Evolutionary conservation across 1,140 invertebrate genomes (phyloP), one percentile per base, ranked within the genome.

Genomic region (Dendroctonus valens): DNA sequence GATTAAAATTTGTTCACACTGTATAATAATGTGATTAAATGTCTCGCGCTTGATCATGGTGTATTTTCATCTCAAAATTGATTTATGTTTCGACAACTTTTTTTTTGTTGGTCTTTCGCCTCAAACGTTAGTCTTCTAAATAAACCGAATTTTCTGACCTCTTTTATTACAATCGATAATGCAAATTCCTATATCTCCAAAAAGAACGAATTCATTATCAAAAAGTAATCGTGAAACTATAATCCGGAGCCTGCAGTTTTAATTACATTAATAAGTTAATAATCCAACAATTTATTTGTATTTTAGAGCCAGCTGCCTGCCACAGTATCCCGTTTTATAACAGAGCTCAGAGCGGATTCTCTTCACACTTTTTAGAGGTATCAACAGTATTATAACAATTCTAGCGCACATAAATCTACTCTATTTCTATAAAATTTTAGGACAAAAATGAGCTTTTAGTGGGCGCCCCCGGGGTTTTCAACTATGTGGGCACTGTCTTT

Each of bases 391-490:
- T 26, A 26, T 26, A 26, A 3, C 26, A 26, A 26, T 58, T 48
- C 38, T 2, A 46, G 44, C 59, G 72, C 40, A 59, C 41, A 41
- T 62, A 61, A 9, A 52, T 9, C 15, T 41, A 40, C 40, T 52
- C 15, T 26, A 11, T 52, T 37, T 37, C 38, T 39, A 40, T 49
- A 49, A 49, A 8, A 55, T 64, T 48, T 39, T 41, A 70, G 38
- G 57, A 64, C 5, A 41, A 70, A n/a, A 66, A 75, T 26, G 66
- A 76, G 51, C 48, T 79, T 6, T 48, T 79, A 37, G 54, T 81
- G 5, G 82, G 82, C 5, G 74, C 74, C 53, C 82, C 81, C 5
- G 81, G 81, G 26, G 54, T 79, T n/a, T 74, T 68, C 39, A 75
- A 78, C 42, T 82, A 77, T 78, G 75, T 74, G 51, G 81, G 82